These are phyloP conservation scores for Limenitis arthemis DNA, from an alignment of 2,888 invertebrate species.

Conservation along the genomic window DNA sequence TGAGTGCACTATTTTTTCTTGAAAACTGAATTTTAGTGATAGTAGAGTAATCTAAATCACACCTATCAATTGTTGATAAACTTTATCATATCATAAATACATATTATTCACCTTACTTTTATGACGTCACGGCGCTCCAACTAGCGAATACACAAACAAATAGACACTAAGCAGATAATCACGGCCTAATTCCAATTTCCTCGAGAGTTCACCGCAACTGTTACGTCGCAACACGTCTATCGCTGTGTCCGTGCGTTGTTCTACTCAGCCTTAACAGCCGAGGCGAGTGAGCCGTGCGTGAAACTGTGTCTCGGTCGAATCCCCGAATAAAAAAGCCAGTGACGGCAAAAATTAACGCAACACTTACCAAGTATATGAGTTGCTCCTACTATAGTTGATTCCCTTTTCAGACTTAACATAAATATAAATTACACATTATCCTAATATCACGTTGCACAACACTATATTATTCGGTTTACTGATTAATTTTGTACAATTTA, in stretches of 20 bases:
- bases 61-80: constrained; percentile 50
- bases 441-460: constrained; percentile 50
- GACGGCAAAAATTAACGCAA: constrained; percentile 49
- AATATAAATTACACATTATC: constrained; percentile 59
- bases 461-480: constrained; percentile 51
- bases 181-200: constrained; percentile 42
- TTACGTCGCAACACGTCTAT: constrained; percentile 34
- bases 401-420: constrained; percentile 45
- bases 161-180: constrained; percentile 33
- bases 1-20: constrained; percentile 6
- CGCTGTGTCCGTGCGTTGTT: constrained; percentile 22
- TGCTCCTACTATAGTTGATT: constrained; percentile 40
- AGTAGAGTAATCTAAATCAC: constrained; percentile 34
- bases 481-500: constrained; percentile 55
- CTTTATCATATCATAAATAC: constrained; percentile 53
- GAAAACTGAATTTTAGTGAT: constrained; percentile 9
- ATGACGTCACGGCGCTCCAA: constrained; percentile 55
- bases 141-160: constrained; percentile 45
- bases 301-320: constrained; percentile 33
- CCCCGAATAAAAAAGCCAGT: constrained; percentile 46
- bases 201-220: constrained; percentile 33
- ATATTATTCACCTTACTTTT: constrained; percentile 44
- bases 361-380: constrained; percentile 60
- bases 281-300: constrained; percentile 28
- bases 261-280: constrained; percentile 10